These are phyloP conservation scores for Uromys caudimaculatus DNA, from an alignment of 2,797 vertebrate species.

Conservation along the genomic window DNA sequence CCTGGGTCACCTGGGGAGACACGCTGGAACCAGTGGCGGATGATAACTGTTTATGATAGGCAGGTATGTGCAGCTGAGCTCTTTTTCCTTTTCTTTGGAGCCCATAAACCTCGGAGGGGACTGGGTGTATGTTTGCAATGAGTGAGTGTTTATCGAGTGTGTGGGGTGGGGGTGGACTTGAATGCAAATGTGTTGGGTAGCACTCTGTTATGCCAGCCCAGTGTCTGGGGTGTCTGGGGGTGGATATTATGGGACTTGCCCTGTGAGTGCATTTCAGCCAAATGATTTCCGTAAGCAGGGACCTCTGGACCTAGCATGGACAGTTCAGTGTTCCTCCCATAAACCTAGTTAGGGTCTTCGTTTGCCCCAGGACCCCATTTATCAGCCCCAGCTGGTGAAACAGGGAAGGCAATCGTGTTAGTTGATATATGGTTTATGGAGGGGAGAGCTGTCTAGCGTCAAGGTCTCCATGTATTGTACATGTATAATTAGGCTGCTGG, in stretches of 20 bases:
- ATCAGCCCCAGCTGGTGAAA: conserved; percentile 33
- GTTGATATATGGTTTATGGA: conserved; percentile 60
- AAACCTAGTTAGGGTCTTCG: background rate
- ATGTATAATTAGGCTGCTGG: conserved; percentile 72
- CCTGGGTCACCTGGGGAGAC: background rate
- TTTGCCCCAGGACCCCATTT: background rate
- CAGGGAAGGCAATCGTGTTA: background rate
- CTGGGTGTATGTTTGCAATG: background rate
- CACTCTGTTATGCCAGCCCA: background rate
- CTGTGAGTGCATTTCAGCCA: background rate
- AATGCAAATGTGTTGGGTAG: conserved; percentile 38
- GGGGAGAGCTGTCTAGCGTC: conserved; percentile 43
- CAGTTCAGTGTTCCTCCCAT: background rate
- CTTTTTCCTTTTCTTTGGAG: background rate
- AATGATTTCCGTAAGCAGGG: background rate
- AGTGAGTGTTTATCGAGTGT: background rate
- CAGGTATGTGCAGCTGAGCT: background rate
- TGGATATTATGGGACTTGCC: background rate
- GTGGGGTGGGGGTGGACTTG: background rate
- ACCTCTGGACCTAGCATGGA: background rate
- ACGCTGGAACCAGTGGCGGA: background rate
- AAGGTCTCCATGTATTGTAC: background rate
- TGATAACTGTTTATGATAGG: background rate
- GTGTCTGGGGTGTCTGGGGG: background rate
- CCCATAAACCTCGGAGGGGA: background rate